Base-by-base conservation (phyloP, 2,797 vertebrate genomes). In the Brachyrhaphis roseni region DNA sequence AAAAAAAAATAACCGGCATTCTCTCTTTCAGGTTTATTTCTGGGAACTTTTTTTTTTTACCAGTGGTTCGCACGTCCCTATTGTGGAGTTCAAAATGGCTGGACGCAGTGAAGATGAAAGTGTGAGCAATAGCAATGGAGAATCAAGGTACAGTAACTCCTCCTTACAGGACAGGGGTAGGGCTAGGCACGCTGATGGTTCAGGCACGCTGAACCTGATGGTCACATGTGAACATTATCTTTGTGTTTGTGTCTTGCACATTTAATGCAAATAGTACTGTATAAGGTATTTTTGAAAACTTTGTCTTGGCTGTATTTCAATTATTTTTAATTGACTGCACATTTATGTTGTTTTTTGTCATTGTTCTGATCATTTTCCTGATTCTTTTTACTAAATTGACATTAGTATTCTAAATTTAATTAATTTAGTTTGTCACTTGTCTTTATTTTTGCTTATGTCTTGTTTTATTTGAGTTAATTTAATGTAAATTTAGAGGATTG, bases 81-180 rank as follows among this genome's bases (percentile, higher is more conserved):
- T 83, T 86, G 86, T 83, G 84, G 90, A 87, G 82, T 90, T 95
- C 95, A 97, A 93, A 94, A 99, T 99, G 98, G 98, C 98, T 95
- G 97, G 96, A 90, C 98, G 98, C 86, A 98, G 97, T 90, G 98
- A 99, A 94, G 97, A 99, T 89, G 98, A 99, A 95, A 98, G 97
- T 89, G 88, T 96, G 90, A 98, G 96, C 96, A 99, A 99, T 94
- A 98, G 97, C 92, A 98, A 97, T 87, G 97, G 97, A 90, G 98
- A 99, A 88, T 99, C 98, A 91, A 99, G 98, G 98, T 99, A 97
- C 36, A 66, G 3, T 20, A 18, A 18, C 31, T 34, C 59, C 28
- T 16, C 7, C 59, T 18, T 34, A 62, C 31, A 62, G 59, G 34
- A 77, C 3, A n/a, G n/a, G n/a, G n/a, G n/a, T n/a, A n/a, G n/a